Conservation (phyloP, 2,113 vertebrate species). For the Pseudorhombus dupliciocellatus region DNA sequence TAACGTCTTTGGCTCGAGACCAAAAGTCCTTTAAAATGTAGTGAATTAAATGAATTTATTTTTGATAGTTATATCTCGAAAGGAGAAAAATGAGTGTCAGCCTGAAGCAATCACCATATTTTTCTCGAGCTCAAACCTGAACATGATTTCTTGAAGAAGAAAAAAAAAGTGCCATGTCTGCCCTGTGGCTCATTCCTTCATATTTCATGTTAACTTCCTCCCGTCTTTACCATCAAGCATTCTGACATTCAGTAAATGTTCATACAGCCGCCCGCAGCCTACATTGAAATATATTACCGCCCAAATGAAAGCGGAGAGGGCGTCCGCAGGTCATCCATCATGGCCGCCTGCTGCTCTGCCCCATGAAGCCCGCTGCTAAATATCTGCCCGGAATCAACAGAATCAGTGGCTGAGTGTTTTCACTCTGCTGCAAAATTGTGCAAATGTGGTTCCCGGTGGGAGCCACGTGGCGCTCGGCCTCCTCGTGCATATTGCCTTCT, state of each 20-base stretch:
- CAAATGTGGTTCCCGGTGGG: slow-evolving; percentile 12
- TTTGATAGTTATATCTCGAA: too few relatives aligned
- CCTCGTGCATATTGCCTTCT: slow-evolving; percentile 24
- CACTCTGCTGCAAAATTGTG: slow-evolving; percentile 7
- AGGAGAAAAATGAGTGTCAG: too few relatives aligned
- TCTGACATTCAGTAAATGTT: slow-evolving; percentile 34
- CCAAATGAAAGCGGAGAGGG: slow-evolving; percentile 33
- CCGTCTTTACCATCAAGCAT: slow-evolving; percentile 50
- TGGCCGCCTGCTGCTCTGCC: slow-evolving; percentile 12
- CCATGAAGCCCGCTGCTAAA: slow-evolving; percentile 25
- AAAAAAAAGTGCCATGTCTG: background rate
- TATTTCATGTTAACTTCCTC: slow-evolving; percentile 37
- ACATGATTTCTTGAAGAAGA: background rate
- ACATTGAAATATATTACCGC: slow-evolving; percentile 10
- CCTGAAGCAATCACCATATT: too few relatives aligned
- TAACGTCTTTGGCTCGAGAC: too few relatives aligned
- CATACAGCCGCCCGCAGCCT: slow-evolving; percentile 17
- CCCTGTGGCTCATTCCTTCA: slow-evolving; percentile 31
- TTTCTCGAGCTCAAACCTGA: too few relatives aligned
- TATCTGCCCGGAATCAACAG: slow-evolving; percentile 12
- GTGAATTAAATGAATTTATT: too few relatives aligned
- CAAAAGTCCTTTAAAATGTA: too few relatives aligned
- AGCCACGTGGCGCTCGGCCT: slow-evolving; percentile 20
- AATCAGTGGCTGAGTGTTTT: slow-evolving; percentile 6
- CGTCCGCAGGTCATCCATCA: slow-evolving; percentile 39